Evolutionary conservation across 2,797 vertebrate species (phyloP), one percentile per base, ranked within the genome.

Genomic region (Smutsia gigantea): DNA sequence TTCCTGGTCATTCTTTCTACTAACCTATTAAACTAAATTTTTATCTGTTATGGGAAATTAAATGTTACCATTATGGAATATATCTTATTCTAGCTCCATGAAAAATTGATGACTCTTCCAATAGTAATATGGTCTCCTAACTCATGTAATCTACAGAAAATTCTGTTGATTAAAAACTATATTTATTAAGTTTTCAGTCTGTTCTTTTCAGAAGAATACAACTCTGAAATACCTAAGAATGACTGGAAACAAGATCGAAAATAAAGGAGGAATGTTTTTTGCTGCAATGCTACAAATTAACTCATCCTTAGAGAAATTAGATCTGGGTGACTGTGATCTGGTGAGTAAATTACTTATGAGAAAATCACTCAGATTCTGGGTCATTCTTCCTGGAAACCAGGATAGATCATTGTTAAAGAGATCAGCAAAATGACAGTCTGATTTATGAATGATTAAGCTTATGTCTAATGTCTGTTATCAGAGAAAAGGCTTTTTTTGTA

Each of bases 221-320:
- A 98, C 96, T 64, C 97, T 99, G 89, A 95, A 97, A 63, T 98
- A 98, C 39, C 97, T 99, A 94, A 98, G 98, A 96, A 99, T 99
- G 98, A 99, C 99, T 0, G 99, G 99, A 21, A 99, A 99, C 97
- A 99, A 99, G 98, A 99, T 99, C 25, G 99, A 98, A 87, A 98
- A 99, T 95, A 95, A 97, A 90, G 99, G 99, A 78, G 99, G 98
- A 8, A 98, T 99, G 99, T 96, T 97, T 66, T 98, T 99, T 97
- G 99, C 99, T 93, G 87, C 98, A 42, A 98, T 99, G 99, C 97
- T 99, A 92, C 99, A 99, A 97, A 94, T 98, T 19, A 99, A 99
- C 98, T 95, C 96, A 53, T 97, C 98, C 0, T 98, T 99, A 97
- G 98, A 99, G 98, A 99, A 99, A 88, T 83, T 99, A 98, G 99